Conservation (phyloP, 2,888 invertebrate genomes). For the Onthophagus sagittarius region DNA sequence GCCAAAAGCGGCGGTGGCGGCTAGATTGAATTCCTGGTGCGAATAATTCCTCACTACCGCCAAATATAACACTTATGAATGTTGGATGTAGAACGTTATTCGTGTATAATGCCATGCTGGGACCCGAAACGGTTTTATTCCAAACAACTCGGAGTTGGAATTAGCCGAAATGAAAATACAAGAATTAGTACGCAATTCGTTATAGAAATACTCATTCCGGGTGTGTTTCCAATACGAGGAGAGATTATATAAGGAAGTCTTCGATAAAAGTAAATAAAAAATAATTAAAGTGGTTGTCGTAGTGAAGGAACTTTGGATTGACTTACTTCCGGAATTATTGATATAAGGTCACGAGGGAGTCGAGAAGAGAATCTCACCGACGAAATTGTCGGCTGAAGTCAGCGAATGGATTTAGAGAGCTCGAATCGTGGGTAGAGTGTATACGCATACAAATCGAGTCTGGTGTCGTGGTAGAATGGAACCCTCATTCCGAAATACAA, state of each 20-base stretch:
- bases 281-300: too few relatives aligned
- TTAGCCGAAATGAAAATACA: too few relatives aligned
- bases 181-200: too few relatives aligned
- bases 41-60: neutral
- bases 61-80: neutral
- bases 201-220: too few relatives aligned
- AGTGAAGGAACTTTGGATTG: neutral
- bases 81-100: neutral
- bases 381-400: neutral
- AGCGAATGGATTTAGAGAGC: neutral
- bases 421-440: neutral
- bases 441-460: neutral
- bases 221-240: too few relatives aligned
- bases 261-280: neutral
- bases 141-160: neutral
- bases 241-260: too few relatives aligned
- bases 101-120: neutral
- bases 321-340: neutral
- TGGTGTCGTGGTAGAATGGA: neutral
- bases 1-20: neutral
- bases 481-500: neutral
- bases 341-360: neutral
- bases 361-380: neutral
- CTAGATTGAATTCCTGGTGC: neutral
- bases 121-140: neutral